Evolutionary conservation across 2,888 invertebrate genomes (phyloP).

Genomic region (Ochropleura leucogaster): DNA sequence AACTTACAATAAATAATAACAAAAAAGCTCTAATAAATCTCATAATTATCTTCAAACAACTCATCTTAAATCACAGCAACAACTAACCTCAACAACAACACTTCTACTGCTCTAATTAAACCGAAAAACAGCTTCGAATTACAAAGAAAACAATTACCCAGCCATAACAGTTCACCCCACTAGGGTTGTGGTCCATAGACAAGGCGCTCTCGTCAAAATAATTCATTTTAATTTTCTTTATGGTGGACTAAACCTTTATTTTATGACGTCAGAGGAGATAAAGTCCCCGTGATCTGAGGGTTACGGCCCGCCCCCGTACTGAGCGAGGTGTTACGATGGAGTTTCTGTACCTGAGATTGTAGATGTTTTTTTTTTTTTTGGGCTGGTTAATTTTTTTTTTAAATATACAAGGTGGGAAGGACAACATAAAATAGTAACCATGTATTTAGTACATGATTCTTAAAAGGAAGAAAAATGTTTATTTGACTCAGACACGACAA

Average conservation of each 20-base stretch:
- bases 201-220: constrained; percentile 89
- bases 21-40: too few relatives aligned
- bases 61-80: neutral
- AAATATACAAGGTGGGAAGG: neutral
- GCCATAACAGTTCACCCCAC: constrained; percentile 84
- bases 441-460: too few relatives aligned
- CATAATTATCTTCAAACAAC: neutral
- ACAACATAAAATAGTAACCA: too few relatives aligned
- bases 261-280: constrained; percentile 88
- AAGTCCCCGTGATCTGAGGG: constrained; percentile 87
- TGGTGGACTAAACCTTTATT: constrained; percentile 90
- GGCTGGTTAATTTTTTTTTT: neutral
- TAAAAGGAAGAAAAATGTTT: too few relatives aligned
- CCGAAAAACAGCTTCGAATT: constrained; percentile 68
- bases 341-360: constrained; percentile 33
- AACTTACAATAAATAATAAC: too few relatives aligned
- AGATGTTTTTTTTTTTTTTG: neutral
- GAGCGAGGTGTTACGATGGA: constrained; percentile 43
- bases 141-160: constrained; percentile 83
- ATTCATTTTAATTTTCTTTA: constrained; percentile 91
- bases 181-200: constrained; percentile 75
- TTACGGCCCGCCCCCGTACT: constrained; percentile 72
- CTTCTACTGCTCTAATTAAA: constrained; percentile 58
- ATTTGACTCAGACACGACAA: too few relatives aligned
- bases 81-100: constrained; percentile 29